Evolutionary conservation across 2,797 vertebrate genomes (phyloP), one percentile per base, ranked within the genome.

Genomic region (Miichthys miiuy): DNA sequence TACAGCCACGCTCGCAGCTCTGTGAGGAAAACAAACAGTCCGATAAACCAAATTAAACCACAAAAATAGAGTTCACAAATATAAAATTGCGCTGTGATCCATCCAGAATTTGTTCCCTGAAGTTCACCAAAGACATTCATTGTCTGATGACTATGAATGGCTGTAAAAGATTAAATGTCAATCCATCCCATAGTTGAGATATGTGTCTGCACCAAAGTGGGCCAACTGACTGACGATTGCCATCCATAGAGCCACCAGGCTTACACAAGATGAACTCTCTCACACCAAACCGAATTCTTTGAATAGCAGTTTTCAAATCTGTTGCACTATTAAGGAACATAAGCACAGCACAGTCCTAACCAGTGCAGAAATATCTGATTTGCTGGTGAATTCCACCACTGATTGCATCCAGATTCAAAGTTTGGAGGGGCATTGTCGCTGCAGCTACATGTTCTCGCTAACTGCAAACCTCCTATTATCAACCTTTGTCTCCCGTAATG

Each of bases 401-500:
- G 81, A 81, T 75, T 84, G 42, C 62, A 75, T 79, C 60, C 81
- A 71, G 76, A 77, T 67, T 79, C 13, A 84, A 84, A 84, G 77
- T 66, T 38, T 9, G 34, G 68, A 60, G 55, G 68, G 71, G 52
- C 12, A 79, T 86, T 81, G 76, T 82, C 27, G 17, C 72, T 80
- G n/a, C 50, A 48, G 62, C 83, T 68, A 41, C 71, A 63, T 80
- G 80, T 68, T 85, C 76, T 89, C 77, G 34, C 79, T 79, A 58
- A 60, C 82, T 18, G 64, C 34, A 38, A 76, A 56, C 44, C 63
- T 87, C 81, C 78, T 67, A 80, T 90, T 84, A 88, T 62, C 83
- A 80, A 89, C 84, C 86, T 87, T 93, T 91, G 87, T 92, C 91
- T 89, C 73, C 72, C 68, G 76, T 94, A 93, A 94, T 93, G 92